phyloP scores from a whole-genome alignment of 2,888 invertebrate genomes.

The Amblyteles armatorius region DNA sequence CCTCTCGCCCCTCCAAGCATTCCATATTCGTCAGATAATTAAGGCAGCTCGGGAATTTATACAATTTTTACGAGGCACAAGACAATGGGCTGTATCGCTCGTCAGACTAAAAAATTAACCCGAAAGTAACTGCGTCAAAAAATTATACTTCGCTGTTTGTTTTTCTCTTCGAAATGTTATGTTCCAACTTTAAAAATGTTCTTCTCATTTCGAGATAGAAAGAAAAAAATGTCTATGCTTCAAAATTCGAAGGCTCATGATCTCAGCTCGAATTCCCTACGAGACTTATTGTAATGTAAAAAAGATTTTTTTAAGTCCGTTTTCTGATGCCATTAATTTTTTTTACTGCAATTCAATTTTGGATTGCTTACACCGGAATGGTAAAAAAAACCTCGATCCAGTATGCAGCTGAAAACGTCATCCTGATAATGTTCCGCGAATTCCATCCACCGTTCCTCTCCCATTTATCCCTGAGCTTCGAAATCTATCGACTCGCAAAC shows the following conservation, averaged over 20 bases:
- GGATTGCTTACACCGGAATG: neutral
- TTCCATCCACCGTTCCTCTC: neutral
- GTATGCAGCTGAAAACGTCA: neutral
- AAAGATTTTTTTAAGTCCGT: neutral
- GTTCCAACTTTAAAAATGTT: no score
- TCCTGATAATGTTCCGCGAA: neutral
- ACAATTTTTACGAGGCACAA: neutral
- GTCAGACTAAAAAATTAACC: neutral
- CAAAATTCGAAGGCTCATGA: no score
- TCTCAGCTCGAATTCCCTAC: no score
- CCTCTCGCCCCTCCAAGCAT: neutral
- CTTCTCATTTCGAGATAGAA: no score
- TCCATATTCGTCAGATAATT: slow-evolving; percentile 12
- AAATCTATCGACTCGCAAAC: slow-evolving; percentile 4
- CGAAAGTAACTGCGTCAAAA: neutral
- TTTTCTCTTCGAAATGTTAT: no score
- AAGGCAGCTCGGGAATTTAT: neutral
- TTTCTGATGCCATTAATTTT: neutral
- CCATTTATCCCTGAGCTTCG: neutral
- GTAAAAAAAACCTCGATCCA: neutral
- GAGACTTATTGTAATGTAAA: neutral
- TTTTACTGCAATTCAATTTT: neutral
- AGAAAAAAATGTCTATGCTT: no score
- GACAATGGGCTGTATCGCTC: neutral
- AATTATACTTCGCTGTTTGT: no score